phyloP scores from a whole-genome alignment of 2,888 invertebrate species.

The Drosophila helvetica region DNA sequence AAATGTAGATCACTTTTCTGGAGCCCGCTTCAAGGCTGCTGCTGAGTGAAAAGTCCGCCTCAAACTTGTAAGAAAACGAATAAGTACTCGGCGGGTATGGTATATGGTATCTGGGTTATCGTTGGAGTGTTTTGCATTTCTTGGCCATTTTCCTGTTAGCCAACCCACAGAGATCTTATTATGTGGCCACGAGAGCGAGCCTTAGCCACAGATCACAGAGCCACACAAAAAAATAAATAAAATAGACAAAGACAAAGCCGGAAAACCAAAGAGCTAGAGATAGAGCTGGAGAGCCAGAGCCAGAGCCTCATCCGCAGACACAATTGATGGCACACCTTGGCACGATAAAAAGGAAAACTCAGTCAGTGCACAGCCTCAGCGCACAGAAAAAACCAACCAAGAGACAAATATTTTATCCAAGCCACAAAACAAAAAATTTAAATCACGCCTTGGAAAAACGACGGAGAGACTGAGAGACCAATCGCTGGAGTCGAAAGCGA shows the following conservation, averaged over 20 bases:
- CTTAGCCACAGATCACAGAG: neutral
- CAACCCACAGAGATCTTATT: slow-evolving; percentile 45
- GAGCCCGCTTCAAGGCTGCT: neutral
- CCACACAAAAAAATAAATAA: slow-evolving; percentile 10
- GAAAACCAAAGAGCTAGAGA: slow-evolving; percentile 36
- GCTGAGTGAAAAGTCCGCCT: too few species aligned
- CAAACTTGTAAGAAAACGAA: neutral
- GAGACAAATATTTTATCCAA: slow-evolving; percentile 71
- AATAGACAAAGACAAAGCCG: slow-evolving; percentile 24
- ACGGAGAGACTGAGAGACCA: neutral
- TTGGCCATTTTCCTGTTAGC: slow-evolving; percentile 42
- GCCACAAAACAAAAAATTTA: slow-evolving; percentile 60
- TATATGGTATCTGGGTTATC: slow-evolving; percentile 60
- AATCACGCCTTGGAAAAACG: slow-evolving; percentile 60
- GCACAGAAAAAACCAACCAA: slow-evolving; percentile 36
- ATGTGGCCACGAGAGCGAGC: slow-evolving; percentile 1
- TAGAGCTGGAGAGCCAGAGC: slow-evolving; percentile 9
- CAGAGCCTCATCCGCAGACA: slow-evolving; percentile 40
- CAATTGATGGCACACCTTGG: slow-evolving; percentile 80
- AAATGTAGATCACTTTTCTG: neutral
- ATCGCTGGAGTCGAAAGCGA: slow-evolving; percentile 23
- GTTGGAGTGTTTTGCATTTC: slow-evolving; percentile 45
- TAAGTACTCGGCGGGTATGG: too few species aligned
- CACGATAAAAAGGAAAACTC: slow-evolving; percentile 80
- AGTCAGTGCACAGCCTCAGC: slow-evolving; percentile 67